A percentile compares a stretch with the other conserved stretches of the same genome.
These are phyloP conservation scores for Parnassius smintheus DNA, from an alignment of 2,888 invertebrate genomes.

Conservation along the genomic window DNA sequence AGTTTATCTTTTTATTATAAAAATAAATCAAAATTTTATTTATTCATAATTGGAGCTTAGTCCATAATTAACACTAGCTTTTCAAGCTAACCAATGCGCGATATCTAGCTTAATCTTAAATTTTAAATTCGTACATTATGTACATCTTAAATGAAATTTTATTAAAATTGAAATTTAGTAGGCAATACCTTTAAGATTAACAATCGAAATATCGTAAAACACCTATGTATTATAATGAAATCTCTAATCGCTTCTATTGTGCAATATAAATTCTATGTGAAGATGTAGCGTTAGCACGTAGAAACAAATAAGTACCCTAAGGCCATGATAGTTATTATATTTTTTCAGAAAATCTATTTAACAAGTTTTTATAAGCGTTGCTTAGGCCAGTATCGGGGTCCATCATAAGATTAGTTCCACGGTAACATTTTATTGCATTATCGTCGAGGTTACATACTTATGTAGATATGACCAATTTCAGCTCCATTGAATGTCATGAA, in stretches of 20 bases:
- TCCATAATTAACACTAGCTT: constrained; percentile 67
- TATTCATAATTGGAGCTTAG: constrained; percentile 64
- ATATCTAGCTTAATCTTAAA: constrained; percentile 25
- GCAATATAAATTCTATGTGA: constrained; percentile 1
- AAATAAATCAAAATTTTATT: constrained; percentile 74
- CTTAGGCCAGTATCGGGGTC: too few relatives aligned
- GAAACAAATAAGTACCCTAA: too few relatives aligned
- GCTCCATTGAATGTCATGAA: too few relatives aligned
- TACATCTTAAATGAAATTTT: constrained; percentile 22
- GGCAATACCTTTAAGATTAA: constrained; percentile 19
- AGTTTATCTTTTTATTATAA: constrained; percentile 64
- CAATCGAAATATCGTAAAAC: constrained; percentile 2
- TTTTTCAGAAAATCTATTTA: too few relatives aligned
- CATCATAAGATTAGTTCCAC: too few relatives aligned
- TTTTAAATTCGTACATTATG: constrained; percentile 23
- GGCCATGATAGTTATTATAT: too few relatives aligned
- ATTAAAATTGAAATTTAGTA: constrained; percentile 30
- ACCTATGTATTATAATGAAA: constrained; percentile 3
- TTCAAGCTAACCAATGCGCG: constrained; percentile 53
- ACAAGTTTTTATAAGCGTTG: too few relatives aligned
- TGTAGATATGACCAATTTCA: too few relatives aligned
- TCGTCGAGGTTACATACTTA: too few relatives aligned
- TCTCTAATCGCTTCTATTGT: constrained; percentile 16
- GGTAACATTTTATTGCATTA: too few relatives aligned
- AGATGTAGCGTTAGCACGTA: too few relatives aligned